Conservation (phyloP, 2,797 vertebrate species). For the Bradypodion pumilum region DNA sequence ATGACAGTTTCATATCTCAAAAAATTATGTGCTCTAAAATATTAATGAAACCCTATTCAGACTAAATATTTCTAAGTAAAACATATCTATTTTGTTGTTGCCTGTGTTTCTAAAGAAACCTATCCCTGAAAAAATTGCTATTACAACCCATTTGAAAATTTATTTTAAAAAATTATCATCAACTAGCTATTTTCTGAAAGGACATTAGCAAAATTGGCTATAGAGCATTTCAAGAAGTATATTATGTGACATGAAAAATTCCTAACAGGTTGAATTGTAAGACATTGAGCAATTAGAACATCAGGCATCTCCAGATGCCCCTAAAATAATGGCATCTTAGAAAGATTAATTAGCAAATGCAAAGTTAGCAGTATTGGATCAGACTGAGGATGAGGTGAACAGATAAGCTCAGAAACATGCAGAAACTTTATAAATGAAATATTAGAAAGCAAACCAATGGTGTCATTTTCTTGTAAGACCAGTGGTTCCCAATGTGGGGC, state of each 20-base stretch:
- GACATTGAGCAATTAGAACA: constrained; percentile 1
- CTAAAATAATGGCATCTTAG: neutral
- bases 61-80: neutral
- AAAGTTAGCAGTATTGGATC: neutral
- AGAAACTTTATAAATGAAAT: neutral
- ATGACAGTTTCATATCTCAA: too few relatives aligned
- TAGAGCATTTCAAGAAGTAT: neutral
- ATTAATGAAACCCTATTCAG: too few relatives aligned
- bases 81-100: neutral
- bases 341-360: neutral
- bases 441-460: neutral
- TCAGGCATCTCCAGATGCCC: neutral
- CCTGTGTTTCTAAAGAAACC: neutral
- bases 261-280: neutral
- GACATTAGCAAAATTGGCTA: neutral
- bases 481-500: too few relatives aligned
- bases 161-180: neutral
- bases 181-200: neutral
- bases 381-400: neutral
- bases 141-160: neutral
- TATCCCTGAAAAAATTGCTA: neutral
- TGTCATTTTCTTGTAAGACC: neutral
- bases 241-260: constrained; percentile 12
- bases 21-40: too few relatives aligned
- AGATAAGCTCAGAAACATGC: neutral